Conservation (phyloP, 2,888 invertebrate species). For the Colletes collaris region DNA sequence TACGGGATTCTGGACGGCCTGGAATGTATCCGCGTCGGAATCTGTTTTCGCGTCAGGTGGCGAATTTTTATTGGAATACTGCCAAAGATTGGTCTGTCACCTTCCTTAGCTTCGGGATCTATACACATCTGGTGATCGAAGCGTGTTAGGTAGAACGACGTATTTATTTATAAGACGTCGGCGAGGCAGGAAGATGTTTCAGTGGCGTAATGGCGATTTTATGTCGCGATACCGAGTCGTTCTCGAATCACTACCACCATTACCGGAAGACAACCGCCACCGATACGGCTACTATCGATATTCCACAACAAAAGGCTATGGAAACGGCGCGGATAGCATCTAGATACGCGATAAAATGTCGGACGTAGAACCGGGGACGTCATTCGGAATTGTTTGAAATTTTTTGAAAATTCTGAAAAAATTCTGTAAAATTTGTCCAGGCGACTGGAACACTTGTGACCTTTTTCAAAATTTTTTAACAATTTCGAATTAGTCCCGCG, state of each 20-base stretch:
- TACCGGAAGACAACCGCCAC: conserved; percentile 1
- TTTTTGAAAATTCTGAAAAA: too few relatives aligned
- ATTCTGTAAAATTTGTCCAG: too few relatives aligned
- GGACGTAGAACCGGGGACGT: too few relatives aligned
- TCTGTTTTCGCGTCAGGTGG: conserved; percentile 51
- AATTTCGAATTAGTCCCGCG: too few relatives aligned
- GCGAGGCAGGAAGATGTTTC: conserved; percentile 65
- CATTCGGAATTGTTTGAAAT: too few relatives aligned
- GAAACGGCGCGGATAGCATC: too few relatives aligned
- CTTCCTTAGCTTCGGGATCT: conserved; percentile 24
- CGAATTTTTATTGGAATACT: conserved; percentile 56
- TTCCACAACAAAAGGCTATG: background rate
- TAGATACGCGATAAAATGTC: too few relatives aligned
- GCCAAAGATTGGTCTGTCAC: conserved; percentile 48
- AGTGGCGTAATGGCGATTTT: conserved; percentile 76
- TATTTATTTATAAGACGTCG: conserved; percentile 73
- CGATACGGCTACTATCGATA: conserved; percentile 13
- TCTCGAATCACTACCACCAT: conserved; percentile 38
- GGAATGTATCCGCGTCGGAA: conserved; percentile 44
- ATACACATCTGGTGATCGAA: conserved; percentile 41
- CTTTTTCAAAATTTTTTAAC: too few relatives aligned
- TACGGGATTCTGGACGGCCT: too few relatives aligned
- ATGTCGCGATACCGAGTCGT: conserved; percentile 70
- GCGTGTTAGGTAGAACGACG: conserved; percentile 70
- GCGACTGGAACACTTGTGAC: too few relatives aligned